These are phyloP conservation scores for Hofmannophila pseudospretella DNA, from an alignment of 2,888 invertebrate genomes.

Conservation along the genomic window DNA sequence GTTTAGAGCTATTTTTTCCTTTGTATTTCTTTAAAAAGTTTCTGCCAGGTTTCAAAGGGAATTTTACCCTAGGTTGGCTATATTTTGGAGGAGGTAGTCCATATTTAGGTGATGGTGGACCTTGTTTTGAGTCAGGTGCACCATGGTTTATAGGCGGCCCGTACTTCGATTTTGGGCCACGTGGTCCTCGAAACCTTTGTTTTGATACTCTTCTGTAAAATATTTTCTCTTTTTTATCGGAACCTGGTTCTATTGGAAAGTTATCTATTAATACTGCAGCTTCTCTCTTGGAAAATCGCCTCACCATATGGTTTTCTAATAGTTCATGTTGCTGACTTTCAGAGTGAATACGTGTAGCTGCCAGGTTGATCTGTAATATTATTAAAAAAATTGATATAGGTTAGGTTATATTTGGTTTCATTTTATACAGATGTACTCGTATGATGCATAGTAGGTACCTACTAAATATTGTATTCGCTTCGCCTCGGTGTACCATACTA, in stretches of 20 bases:
- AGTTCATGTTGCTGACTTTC: constrained; percentile 25
- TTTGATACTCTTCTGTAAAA: constrained; percentile 43
- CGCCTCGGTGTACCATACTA: too few relatives aligned
- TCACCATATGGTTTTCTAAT: constrained; percentile 19
- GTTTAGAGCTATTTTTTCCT: constrained; percentile 32
- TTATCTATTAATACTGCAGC: constrained; percentile 45
- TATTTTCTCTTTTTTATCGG: constrained; percentile 39
- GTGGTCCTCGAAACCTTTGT: constrained; percentile 27
- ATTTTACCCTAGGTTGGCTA: constrained; percentile 30
- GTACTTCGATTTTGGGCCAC: not conserved
- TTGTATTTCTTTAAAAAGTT: constrained; percentile 42
- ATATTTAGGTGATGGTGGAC: not conserved
- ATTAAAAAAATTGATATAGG: too few relatives aligned
- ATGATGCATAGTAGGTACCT: too few relatives aligned
- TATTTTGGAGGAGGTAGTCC: constrained; percentile 17
- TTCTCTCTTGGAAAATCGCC: constrained; percentile 39
- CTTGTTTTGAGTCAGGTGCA: not conserved
- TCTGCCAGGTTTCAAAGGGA: constrained; percentile 32
- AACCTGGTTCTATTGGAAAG: constrained; percentile 34
- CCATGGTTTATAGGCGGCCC: not conserved
- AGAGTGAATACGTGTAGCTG: constrained; percentile 33
- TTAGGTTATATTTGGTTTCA: too few relatives aligned
- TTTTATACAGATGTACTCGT: too few relatives aligned
- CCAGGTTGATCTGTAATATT: constrained; percentile 55
- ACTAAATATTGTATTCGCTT: too few relatives aligned